Percentiles rank a stretch among this genome's conserved stretches.
Conservation (phyloP, 2,113 vertebrate species). For the Hemicordylus capensis region DNA sequence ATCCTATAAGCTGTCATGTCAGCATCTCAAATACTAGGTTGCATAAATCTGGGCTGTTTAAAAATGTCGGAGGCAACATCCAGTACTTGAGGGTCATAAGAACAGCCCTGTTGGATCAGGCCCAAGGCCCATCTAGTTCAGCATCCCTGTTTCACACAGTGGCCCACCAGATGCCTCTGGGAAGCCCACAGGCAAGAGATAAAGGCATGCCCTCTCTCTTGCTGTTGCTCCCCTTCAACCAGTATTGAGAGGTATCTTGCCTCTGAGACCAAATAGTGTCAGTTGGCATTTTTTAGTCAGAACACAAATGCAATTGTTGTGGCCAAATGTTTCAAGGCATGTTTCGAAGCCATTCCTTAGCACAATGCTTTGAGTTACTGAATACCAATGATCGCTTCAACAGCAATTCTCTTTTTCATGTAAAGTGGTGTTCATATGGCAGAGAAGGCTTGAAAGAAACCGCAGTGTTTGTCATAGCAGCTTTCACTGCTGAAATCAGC, state of each 20-base stretch:
- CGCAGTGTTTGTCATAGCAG: constrained; percentile 14
- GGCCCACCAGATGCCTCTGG: too few species aligned
- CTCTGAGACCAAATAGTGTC: constrained; percentile 7
- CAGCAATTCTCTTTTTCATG: constrained; percentile 23
- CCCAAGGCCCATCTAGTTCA: too few species aligned
- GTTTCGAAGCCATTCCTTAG: constrained; percentile 42
- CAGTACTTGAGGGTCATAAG: neutral
- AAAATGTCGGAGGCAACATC: neutral
- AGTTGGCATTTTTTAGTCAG: constrained; percentile 28
- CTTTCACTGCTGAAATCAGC: constrained; percentile 1
- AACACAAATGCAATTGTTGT: constrained; percentile 50
- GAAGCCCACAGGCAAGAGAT: too few species aligned
- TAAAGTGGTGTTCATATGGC: constrained; percentile 22
- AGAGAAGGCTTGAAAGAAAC: constrained; percentile 29
- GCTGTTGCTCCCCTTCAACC: too few species aligned
- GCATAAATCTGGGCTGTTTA: neutral
- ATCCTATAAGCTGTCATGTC: neutral
- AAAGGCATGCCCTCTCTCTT: too few species aligned
- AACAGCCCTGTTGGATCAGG: too few species aligned
- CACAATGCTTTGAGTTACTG: constrained; percentile 42
- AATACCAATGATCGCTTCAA: constrained; percentile 34
- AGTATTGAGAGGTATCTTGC: too few species aligned
- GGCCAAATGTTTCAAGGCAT: constrained; percentile 43
- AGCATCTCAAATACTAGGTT: neutral
- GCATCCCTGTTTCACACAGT: too few species aligned